Evolutionary conservation across 2,888 invertebrate species (phyloP), one percentile per base, ranked within the genome.

Genomic region (Sinohyriopsis cumingii): DNA sequence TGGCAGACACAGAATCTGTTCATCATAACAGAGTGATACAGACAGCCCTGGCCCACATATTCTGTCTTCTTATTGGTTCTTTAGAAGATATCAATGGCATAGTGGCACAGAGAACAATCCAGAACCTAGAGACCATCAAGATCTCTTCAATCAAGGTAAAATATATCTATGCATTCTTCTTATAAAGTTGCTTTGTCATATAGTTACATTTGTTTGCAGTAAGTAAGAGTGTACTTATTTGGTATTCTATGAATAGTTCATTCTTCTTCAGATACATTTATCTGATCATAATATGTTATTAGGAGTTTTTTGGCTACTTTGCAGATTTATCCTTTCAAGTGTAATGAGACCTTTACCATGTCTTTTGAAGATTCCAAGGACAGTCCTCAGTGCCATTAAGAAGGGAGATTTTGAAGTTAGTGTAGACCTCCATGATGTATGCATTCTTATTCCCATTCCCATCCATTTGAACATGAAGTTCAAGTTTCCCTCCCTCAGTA

Each of bases 51-150:
- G 96, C 99, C 9, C 98, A 98, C 80, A 96, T 98, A 1, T 98
- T 99, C 92, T 98, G 97, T 90, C 97, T 98, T 90, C 92, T 99
- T 69, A 95, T 99, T 81, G 96, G 96, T 68, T 95, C 97, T 84
- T 95, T 99, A 93, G 97, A 98, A 90, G 99, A 99, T 90, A 94
- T 94, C 73, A 97, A 96, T 90, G 95, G 98, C 22, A 95, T 96
- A 82, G 98, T 99, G 4, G 97, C 98, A 0, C 98, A 99, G 90
- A 92, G 97, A 82, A 94, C 98, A 5, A 95, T 96, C 1, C 92
- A 98, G 4, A 96, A 96, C 90, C 93, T 98, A 70, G 97, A 98
- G 81, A 97, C 97, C 22, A 94, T 99, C 84, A 97, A 97, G 88
- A 95, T 96, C 86, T 92, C 94, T 67, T 95, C 97, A 66, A 93